These are phyloP conservation scores for Vireo griseus DNA, from an alignment of 2,797 vertebrate genomes.

Conservation along the genomic window DNA sequence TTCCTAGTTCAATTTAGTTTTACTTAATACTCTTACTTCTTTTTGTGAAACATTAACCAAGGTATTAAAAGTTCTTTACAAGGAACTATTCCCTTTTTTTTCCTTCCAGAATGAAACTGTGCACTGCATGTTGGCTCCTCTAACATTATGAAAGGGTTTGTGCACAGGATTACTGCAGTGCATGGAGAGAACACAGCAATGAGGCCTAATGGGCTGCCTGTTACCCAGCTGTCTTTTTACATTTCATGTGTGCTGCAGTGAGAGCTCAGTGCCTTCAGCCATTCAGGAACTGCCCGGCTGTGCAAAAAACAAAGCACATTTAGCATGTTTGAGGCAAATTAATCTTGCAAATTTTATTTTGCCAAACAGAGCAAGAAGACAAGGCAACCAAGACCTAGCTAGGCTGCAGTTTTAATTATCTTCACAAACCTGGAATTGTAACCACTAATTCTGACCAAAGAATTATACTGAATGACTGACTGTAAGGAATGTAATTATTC, in stretches of 20 bases:
- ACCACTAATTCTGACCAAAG: neutral
- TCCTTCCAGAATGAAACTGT: neutral
- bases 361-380: neutral
- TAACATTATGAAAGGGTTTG: neutral
- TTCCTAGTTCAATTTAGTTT: neutral
- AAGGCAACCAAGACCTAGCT: neutral
- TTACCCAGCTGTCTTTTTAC: neutral
- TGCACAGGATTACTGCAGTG: neutral
- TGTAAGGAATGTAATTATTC: neutral
- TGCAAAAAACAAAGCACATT: neutral
- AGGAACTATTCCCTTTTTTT: neutral
- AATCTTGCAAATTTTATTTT: neutral
- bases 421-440: neutral
- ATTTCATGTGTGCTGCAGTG: neutral
- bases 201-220: neutral
- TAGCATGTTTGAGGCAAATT: neutral
- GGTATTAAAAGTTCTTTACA: neutral
- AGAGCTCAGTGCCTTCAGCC: neutral
- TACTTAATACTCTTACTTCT: neutral
- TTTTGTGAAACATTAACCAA: neutral
- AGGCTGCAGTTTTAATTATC: neutral
- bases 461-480: neutral
- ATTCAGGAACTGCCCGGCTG: neutral
- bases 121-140: neutral
- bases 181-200: neutral